Evolutionary conservation across 2,113 vertebrate genomes (phyloP), one percentile per base, ranked within the genome.

Genomic region (Rattus rattus): DNA sequence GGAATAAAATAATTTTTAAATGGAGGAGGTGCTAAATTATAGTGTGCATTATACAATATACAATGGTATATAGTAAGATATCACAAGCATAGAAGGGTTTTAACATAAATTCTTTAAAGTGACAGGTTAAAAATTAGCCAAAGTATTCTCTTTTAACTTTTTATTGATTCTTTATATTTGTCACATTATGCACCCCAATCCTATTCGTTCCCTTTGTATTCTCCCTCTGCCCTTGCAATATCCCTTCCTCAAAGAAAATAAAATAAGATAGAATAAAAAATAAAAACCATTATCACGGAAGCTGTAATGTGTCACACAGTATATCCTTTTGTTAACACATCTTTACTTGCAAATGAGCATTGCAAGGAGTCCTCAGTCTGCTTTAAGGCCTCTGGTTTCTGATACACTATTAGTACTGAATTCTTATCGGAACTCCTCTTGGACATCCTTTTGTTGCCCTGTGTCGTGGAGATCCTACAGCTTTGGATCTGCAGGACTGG

Each of bases 1-100:
- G 95, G 79, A 7, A 19, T 80, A 86, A 96, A 65, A 91, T 88
- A 72, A 70, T 33, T 90, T 77, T 85, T 84, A 83, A 92, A 73
- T n/a, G 33, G 43, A 69, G n/a, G 56, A 12, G 52, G 10, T 33
- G 16, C 52, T 84, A 52, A 94, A 63, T 95, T 52, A 87, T 0
- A 36, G 30, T 67, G 43, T 88, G 14, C 76, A 43, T 76, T 47
- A 49, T 72, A n/a, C 65, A 72, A 28, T 86, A 52, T 77, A 8
- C 1, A 54, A 0, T 90, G 6, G 47, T 92, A 47, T 49, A 13
- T 91, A 85, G 33, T 33, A 49, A 93, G 77, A 86, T 80, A 69
- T 14, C 47, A 80, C 52, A 92, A 86, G 67, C 39, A 83, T 9
- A 88, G 92, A 97, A 83, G 33, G 13, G 86, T 91, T 86, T 93